phyloP scores from a whole-genome alignment of 2,797 vertebrate species.

The Lagodon rhomboides region DNA sequence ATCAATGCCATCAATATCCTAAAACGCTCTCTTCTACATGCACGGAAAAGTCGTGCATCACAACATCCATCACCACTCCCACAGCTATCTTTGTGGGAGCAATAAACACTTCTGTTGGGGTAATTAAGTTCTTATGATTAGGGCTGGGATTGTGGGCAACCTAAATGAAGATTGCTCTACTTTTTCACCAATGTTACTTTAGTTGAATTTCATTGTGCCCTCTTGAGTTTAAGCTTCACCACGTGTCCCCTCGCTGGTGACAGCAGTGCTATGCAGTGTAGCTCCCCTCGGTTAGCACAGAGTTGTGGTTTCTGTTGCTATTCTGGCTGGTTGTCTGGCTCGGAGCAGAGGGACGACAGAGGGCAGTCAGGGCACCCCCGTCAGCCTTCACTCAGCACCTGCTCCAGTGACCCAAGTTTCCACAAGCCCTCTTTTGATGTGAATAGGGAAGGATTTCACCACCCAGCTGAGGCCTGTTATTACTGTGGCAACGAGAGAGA shows the following conservation, averaged over 20 bases:
- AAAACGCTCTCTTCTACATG: conserved; percentile 2
- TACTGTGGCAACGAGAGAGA: conserved; percentile 58
- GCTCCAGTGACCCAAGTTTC: conserved; percentile 56
- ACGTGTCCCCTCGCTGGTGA: background rate
- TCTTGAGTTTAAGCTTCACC: background rate
- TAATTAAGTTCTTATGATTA: background rate
- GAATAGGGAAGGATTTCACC: conserved; percentile 64
- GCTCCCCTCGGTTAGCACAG: conserved; percentile 5
- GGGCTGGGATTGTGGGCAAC: background rate
- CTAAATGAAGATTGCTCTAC: background rate
- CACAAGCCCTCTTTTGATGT: conserved; percentile 65
- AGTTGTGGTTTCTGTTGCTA: conserved; percentile 56
- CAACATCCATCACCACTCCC: background rate
- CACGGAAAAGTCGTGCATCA: background rate
- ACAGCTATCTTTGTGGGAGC: background rate
- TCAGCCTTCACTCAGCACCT: conserved; percentile 68
- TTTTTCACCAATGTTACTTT: conserved; percentile 6
- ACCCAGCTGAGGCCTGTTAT: conserved; percentile 64
- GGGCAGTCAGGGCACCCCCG: conserved; percentile 34
- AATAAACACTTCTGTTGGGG: background rate
- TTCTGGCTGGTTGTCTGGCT: conserved; percentile 44
- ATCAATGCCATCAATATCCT: conserved; percentile 10
- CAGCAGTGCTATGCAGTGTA: background rate
- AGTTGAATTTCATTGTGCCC: background rate
- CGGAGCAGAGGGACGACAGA: conserved; percentile 43